These are phyloP conservation scores for Leptinotarsa peninsularis DNA, from an alignment of 2,888 invertebrate species.

Conservation along the genomic window DNA sequence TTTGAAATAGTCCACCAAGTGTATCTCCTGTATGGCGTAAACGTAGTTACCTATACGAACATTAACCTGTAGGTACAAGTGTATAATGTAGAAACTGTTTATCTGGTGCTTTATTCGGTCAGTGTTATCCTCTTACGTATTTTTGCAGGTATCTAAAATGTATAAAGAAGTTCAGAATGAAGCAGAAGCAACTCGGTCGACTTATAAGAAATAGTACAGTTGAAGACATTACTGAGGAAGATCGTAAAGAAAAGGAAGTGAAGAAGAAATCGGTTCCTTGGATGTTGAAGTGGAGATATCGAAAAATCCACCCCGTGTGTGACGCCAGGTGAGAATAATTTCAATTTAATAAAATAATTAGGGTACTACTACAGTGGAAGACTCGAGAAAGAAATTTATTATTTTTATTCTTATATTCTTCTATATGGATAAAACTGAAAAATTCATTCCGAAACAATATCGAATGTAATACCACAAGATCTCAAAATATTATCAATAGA, in stretches of 20 bases:
- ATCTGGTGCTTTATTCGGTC: conserved; percentile 23
- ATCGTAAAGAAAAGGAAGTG: conserved; percentile 27
- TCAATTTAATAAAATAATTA: not conserved
- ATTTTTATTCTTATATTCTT: too few species aligned
- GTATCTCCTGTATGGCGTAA: conserved; percentile 33
- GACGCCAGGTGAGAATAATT: conserved; percentile 39
- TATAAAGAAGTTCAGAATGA: conserved; percentile 45
- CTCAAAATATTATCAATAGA: too few species aligned
- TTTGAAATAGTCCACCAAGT: conserved; percentile 29
- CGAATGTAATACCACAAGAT: too few species aligned
- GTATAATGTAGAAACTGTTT: conserved; percentile 19
- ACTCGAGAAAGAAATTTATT: too few species aligned
- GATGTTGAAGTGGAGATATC: conserved; percentile 43
- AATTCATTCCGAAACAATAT: too few species aligned
- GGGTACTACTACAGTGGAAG: not conserved
- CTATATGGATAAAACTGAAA: too few species aligned
- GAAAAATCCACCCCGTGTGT: conserved; percentile 40
- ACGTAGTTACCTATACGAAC: not conserved
- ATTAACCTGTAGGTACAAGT: not conserved
- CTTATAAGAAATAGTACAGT: conserved; percentile 20
- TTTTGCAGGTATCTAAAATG: conserved; percentile 43
- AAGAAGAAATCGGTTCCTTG: conserved; percentile 35
- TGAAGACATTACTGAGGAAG: conserved; percentile 24
- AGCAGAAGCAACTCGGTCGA: conserved; percentile 32
- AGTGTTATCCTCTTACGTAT: conserved; percentile 27